Evolutionary conservation across 2,113 vertebrate genomes (phyloP).

Genomic region (Speoplatyrhinus poulsoni): DNA sequence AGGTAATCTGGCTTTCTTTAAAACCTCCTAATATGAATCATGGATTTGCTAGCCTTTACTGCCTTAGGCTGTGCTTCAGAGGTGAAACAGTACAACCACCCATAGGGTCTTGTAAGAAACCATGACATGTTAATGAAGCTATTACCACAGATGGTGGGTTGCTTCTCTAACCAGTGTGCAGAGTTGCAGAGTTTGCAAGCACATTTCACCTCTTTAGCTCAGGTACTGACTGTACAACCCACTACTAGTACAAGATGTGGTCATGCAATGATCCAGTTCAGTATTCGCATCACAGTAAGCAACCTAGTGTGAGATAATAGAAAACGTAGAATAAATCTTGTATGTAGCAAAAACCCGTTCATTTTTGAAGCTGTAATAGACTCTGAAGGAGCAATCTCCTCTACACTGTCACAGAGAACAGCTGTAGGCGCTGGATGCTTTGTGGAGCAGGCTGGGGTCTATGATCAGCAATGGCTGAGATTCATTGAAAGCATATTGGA

Average conservation of each 20-base stretch:
- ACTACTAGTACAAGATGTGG: no score
- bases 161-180: conserved; percentile 19
- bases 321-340: conserved; percentile 16
- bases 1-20: no score
- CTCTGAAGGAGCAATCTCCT: conserved; percentile 71
- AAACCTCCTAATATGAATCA: no score
- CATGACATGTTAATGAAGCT: conserved; percentile 29
- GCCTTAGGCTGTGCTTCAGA: conserved; percentile 8
- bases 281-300: not conserved
- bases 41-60: not conserved
- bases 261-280: not conserved
- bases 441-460: conserved; percentile 42
- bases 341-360: conserved; percentile 34
- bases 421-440: conserved; percentile 54
- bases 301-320: no score
- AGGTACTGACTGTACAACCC: no score
- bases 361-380: conserved; percentile 54
- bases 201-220: no score
- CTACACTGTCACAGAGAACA: conserved; percentile 45
- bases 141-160: conserved; percentile 19
- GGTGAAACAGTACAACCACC: conserved; percentile 22
- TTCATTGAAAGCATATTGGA: conserved; percentile 72
- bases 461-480: conserved; percentile 56
- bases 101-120: not conserved
- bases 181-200: no score